Evolutionary conservation across 2,113 vertebrate genomes (phyloP).

Genomic region (Calyptommatus sinebrachiatus): DNA sequence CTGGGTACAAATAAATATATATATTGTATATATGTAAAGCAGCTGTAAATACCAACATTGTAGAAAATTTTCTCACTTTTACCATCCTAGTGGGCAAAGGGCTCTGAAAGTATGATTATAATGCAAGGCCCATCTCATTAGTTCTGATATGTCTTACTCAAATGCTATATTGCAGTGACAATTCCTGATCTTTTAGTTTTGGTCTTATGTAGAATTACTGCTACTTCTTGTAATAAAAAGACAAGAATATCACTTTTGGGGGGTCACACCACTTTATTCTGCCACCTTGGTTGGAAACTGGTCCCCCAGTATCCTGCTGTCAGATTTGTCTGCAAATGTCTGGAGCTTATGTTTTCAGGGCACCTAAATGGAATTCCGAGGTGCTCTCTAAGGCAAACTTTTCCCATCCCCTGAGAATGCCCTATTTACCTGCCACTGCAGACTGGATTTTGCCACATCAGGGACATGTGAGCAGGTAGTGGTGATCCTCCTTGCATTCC

Average conservation of each 20-base stretch:
- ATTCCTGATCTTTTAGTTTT: neutral
- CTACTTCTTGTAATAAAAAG: neutral
- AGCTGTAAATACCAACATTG: slow-evolving; percentile 66
- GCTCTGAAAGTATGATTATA: slow-evolving; percentile 49
- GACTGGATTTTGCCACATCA: no score
- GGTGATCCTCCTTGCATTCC: no score
- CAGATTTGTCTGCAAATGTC: no score
- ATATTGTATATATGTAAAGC: slow-evolving; percentile 76
- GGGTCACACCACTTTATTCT: neutral
- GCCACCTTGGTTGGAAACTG: no score
- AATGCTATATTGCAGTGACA: neutral
- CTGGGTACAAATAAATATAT: slow-evolving; percentile 66
- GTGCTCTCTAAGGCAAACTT: no score
- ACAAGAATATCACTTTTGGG: neutral
- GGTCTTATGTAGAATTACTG: neutral
- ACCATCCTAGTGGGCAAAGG: slow-evolving; percentile 59
- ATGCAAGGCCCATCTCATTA: slow-evolving; percentile 51
- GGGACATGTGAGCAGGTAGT: no score
- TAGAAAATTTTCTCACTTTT: slow-evolving; percentile 51
- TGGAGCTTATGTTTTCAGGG: no score
- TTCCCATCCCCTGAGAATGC: no score
- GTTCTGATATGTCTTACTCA: slow-evolving; percentile 14
- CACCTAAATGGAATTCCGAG: no score
- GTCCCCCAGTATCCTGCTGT: no score
- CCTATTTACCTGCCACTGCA: no score